phyloP scores from a whole-genome alignment of 2,888 invertebrate species.

The Eupithecia tripunctaria region DNA sequence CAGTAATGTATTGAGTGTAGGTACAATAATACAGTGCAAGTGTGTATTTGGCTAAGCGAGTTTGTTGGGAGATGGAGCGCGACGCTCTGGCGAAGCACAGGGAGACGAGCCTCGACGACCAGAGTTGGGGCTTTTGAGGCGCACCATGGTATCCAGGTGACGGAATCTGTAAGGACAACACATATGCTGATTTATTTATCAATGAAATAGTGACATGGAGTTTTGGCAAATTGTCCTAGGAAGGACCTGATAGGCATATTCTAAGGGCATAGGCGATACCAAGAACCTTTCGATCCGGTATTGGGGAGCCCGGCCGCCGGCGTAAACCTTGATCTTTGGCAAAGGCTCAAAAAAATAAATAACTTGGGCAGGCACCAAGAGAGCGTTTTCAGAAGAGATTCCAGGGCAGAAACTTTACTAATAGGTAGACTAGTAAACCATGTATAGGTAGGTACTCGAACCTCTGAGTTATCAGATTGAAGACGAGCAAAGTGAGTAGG shows the following conservation, averaged over 20 bases:
- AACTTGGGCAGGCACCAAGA: not conserved
- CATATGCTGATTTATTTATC: not conserved
- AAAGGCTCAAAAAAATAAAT: not conserved
- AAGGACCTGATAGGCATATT: not conserved
- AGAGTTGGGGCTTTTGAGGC: constrained; percentile 87
- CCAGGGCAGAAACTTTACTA: not conserved
- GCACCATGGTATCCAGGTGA: constrained; percentile 93
- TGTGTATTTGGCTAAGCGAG: constrained; percentile 1
- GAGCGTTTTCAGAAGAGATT: not conserved
- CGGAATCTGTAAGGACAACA: constrained; percentile 86
- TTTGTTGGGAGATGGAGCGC: constrained; percentile 65
- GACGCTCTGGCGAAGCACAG: constrained; percentile 88
- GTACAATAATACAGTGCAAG: constrained; percentile 43
- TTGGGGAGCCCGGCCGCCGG: too few relatives aligned
- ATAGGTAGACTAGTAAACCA: not conserved
- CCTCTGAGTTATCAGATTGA: not conserved
- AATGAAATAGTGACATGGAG: not conserved
- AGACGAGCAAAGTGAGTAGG: not conserved
- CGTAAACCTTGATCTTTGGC: too few relatives aligned
- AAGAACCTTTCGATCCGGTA: too few relatives aligned
- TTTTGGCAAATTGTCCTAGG: not conserved
- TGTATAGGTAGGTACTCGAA: not conserved
- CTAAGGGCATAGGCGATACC: not conserved
- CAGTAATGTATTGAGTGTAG: constrained; percentile 8
- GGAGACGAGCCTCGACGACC: constrained; percentile 88